Percentiles rank a stretch among this genome's conserved stretches.
These are phyloP conservation scores for Myrmecophaga tridactyla DNA, from an alignment of 2,113 vertebrate genomes.

Conservation along the genomic window DNA sequence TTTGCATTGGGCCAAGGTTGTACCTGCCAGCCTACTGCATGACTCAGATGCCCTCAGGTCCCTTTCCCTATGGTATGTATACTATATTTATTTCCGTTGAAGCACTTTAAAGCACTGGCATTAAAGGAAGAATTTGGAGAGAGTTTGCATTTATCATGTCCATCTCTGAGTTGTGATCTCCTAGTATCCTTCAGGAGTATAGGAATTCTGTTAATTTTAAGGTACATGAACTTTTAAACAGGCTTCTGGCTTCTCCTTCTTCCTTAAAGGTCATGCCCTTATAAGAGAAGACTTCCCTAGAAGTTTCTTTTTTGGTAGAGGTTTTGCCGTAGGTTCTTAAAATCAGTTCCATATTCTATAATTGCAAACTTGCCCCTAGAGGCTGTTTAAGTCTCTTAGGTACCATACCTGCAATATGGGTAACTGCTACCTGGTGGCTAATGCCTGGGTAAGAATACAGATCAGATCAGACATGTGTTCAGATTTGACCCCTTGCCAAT, in stretches of 20 bases:
- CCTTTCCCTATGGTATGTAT: conserved; percentile 64
- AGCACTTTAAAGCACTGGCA: conserved; percentile 69
- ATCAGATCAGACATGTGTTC: background rate
- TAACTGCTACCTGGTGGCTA: background rate
- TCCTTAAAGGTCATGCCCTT: background rate
- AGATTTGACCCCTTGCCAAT: background rate
- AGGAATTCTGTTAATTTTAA: conserved; percentile 43
- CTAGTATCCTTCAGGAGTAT: background rate
- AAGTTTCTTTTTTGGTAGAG: background rate
- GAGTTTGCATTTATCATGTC: conserved; percentile 35
- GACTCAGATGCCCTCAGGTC: conserved; percentile 67
- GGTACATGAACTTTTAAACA: background rate
- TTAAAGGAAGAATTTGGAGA: conserved; percentile 76
- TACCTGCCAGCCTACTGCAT: conserved; percentile 70
- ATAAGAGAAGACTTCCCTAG: background rate
- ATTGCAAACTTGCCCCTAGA: background rate
- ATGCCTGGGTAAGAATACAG: background rate
- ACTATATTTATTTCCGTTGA: conserved; percentile 61
- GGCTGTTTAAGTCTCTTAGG: background rate
- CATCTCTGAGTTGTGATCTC: conserved; percentile 32
- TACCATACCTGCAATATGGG: background rate
- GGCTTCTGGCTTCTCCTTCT: background rate
- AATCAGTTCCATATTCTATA: background rate
- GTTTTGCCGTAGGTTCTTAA: background rate
- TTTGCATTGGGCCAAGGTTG: conserved; percentile 59